These are phyloP conservation scores for Sebastes iracundus DNA, from an alignment of 2,797 vertebrate species.

Conservation along the genomic window DNA sequence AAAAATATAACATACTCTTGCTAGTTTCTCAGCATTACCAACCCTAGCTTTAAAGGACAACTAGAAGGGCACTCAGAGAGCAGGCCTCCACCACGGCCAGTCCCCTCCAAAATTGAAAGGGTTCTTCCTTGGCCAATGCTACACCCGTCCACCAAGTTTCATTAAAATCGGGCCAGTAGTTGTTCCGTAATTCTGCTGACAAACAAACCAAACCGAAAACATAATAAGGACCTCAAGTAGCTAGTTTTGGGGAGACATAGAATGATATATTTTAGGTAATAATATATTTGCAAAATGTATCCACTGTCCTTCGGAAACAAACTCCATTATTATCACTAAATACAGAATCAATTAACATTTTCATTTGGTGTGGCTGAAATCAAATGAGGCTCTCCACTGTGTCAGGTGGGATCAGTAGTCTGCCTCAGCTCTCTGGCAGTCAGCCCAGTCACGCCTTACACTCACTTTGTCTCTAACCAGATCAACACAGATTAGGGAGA, in stretches of 20 bases:
- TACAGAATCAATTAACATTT: not conserved
- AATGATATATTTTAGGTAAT: not conserved
- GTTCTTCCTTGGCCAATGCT: not conserved
- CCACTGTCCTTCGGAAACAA: not conserved
- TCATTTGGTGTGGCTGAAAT: not conserved
- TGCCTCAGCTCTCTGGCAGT: slow-evolving; percentile 24
- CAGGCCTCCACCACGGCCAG: not conserved
- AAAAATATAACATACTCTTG: no score
- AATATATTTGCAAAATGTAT: not conserved
- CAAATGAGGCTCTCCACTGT: not conserved
- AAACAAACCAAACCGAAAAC: not conserved
- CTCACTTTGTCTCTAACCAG: slow-evolving; percentile 48
- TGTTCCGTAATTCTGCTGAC: not conserved
- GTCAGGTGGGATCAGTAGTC: not conserved
- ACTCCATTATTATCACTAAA: not conserved
- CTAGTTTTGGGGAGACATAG: not conserved
- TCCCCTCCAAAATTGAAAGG: not conserved
- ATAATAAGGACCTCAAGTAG: not conserved
- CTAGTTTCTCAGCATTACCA: no score
- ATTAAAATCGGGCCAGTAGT: not conserved
- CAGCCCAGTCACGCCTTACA: slow-evolving; percentile 10
- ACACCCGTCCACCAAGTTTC: not conserved
- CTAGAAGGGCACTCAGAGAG: not conserved
- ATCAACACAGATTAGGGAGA: slow-evolving; percentile 58
- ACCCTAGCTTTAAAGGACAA: not conserved